Evolutionary conservation across 2,113 vertebrate species (phyloP).

Genomic region (Serinus canaria): DNA sequence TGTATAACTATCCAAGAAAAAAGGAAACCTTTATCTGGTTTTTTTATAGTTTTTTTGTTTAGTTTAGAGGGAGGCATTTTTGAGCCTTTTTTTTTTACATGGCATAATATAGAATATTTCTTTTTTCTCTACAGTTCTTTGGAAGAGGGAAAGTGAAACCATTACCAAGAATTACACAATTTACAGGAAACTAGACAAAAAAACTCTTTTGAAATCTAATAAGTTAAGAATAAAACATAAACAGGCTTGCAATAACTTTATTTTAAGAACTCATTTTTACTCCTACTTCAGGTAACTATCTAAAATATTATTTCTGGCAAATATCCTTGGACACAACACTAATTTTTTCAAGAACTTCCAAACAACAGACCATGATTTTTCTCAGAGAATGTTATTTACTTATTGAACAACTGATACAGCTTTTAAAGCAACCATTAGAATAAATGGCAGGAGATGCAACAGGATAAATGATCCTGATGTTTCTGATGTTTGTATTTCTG

Average conservation of each 20-base stretch:
- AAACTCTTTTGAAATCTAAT: not conserved
- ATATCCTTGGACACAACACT: not conserved
- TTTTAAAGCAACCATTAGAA: not conserved
- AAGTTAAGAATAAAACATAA: not conserved
- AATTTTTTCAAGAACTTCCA: not conserved
- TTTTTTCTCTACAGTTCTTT: not conserved
- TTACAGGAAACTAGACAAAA: not conserved
- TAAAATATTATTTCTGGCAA: not conserved
- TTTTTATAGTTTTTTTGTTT: not conserved
- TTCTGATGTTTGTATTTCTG: not conserved
- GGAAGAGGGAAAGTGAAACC: not conserved
- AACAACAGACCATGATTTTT: not conserved
- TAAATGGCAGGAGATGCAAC: not conserved
- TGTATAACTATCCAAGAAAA: not conserved
- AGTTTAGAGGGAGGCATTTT: not conserved
- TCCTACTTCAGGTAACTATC: not conserved
- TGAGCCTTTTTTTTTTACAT: not conserved
- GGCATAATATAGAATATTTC: not conserved
- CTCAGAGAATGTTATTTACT: not conserved
- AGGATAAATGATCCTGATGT: not conserved
- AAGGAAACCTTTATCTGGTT: not conserved
- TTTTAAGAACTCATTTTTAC: not conserved
- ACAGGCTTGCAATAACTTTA: not conserved
- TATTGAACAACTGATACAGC: not conserved
- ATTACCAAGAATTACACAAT: not conserved